phyloP scores from a whole-genome alignment of 2,113 vertebrate genomes.

The Cichladusa arquata region DNA sequence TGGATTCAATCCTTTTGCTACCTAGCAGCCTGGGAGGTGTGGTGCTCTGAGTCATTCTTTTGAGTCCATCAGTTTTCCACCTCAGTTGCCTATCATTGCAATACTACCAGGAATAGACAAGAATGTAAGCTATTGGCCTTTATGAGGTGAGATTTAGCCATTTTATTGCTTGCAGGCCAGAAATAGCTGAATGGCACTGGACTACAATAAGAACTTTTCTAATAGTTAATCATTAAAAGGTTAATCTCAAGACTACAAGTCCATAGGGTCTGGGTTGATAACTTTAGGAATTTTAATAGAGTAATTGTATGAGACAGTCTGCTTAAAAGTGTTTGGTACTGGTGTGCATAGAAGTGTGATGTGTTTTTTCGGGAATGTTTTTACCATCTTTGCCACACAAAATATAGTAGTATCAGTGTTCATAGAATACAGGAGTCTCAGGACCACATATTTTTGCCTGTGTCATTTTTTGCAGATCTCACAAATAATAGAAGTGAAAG shows the following conservation, averaged over 20 bases:
- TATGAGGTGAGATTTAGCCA: constrained; percentile 34
- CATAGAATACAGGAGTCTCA: background rate
- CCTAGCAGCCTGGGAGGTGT: background rate
- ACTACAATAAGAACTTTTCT: background rate
- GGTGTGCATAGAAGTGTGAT: background rate
- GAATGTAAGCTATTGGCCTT: constrained; percentile 11
- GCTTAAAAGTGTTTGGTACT: background rate
- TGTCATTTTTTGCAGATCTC: background rate
- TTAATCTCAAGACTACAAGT: constrained; percentile 7
- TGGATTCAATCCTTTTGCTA: background rate
- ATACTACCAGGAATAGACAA: background rate
- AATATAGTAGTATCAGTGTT: background rate
- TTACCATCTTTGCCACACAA: background rate
- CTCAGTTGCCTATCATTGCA: background rate
- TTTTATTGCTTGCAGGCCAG: constrained; percentile 16
- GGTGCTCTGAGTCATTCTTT: background rate
- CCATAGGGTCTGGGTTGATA: background rate
- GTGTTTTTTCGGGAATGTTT: background rate
- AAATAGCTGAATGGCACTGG: background rate
- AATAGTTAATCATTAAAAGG: constrained; percentile 7
- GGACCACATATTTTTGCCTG: background rate
- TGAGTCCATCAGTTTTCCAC: background rate
- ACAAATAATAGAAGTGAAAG: background rate
- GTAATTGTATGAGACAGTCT: background rate
- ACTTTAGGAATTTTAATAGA: constrained; percentile 42